Evolutionary conservation across 2,113 vertebrate species (phyloP).

Genomic region (Enhydra lutris): DNA sequence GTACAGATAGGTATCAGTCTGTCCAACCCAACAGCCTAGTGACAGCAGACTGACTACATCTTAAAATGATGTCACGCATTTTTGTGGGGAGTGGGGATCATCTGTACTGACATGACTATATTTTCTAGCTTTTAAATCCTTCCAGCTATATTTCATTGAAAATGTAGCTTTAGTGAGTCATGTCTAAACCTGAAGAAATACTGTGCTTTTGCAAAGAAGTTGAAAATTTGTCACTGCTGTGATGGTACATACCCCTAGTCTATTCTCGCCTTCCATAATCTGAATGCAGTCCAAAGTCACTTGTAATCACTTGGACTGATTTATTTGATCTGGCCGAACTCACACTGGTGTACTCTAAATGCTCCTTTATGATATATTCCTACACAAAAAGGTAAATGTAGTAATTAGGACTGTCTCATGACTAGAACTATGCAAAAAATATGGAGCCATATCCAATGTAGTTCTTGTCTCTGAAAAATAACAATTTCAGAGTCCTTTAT

Average conservation of each 20-base stretch:
- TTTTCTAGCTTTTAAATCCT: constrained; percentile 64
- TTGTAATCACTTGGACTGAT: constrained; percentile 39
- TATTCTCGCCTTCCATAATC: constrained; percentile 32
- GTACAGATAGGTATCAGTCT: neutral
- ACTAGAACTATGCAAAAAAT: constrained; percentile 1
- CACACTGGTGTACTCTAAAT: neutral
- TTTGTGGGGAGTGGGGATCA: neutral
- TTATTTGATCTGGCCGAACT: constrained; percentile 42
- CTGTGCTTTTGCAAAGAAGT: constrained; percentile 40
- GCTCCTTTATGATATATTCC: constrained; percentile 39
- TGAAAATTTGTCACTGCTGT: constrained; percentile 27
- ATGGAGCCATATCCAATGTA: neutral
- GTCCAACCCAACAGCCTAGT: neutral
- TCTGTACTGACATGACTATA: constrained; percentile 44
- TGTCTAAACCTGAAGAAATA: constrained; percentile 46
- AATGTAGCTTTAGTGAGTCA: constrained; percentile 48
- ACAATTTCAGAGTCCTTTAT: neutral
- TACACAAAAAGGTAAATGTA: constrained; percentile 33
- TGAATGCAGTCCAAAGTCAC: constrained; percentile 48
- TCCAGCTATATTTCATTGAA: constrained; percentile 53
- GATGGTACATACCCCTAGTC: neutral
- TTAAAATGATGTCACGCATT: constrained; percentile 36
- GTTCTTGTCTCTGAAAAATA: constrained; percentile 10
- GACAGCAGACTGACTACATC: neutral
- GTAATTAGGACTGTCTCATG: constrained; percentile 54